phyloP scores from a whole-genome alignment of 2,113 vertebrate species.

The Donacobius atricapilla region DNA sequence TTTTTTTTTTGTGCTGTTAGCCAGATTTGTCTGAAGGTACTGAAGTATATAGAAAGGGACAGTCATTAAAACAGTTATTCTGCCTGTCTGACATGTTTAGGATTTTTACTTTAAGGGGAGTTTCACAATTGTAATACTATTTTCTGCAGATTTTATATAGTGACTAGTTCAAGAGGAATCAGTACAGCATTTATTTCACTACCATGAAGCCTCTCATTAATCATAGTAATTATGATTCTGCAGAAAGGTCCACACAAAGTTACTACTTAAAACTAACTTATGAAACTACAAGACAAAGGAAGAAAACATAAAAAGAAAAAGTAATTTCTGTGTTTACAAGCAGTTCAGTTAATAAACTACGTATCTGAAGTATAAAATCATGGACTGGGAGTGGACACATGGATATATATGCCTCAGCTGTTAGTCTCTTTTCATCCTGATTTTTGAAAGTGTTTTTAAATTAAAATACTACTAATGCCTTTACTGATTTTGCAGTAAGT shows the following conservation, averaged over 20 bases:
- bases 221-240: not conserved
- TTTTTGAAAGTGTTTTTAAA: not conserved
- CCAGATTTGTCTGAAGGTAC: constrained; percentile 60
- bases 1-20: constrained; percentile 78
- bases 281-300: not conserved
- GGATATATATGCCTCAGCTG: not conserved
- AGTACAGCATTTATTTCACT: not conserved
- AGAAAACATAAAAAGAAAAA: not conserved
- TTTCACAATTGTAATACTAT: not conserved
- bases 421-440: not conserved
- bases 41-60: not conserved
- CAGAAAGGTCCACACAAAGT: not conserved
- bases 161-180: not conserved
- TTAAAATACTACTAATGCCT: not conserved
- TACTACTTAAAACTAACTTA: not conserved
- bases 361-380: not conserved
- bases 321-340: not conserved
- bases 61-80: not conserved
- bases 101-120: not conserved
- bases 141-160: not conserved
- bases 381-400: not conserved
- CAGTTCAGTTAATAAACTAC: not conserved
- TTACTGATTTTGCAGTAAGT: not conserved
- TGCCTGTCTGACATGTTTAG: not conserved
- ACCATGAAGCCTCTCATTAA: not conserved